Conservation (phyloP, 2,797 vertebrate genomes). For the Antennarius maculatus region DNA sequence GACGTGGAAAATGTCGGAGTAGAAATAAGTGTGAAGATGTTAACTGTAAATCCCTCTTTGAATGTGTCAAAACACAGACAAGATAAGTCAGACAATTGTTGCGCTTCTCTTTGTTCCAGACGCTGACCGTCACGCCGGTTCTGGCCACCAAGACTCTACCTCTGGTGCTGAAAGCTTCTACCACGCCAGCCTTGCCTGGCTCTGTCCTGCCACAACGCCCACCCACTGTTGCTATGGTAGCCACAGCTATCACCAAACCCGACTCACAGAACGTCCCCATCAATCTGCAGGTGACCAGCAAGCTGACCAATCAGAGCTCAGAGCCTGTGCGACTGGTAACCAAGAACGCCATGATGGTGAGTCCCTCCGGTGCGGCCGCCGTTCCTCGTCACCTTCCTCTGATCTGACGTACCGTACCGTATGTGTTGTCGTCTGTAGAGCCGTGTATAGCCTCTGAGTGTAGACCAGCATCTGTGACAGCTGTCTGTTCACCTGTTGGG, state of each 20-base stretch:
- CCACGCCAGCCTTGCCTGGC: slow-evolving; percentile 89
- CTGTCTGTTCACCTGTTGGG: neutral
- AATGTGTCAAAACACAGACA: neutral
- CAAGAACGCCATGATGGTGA: slow-evolving; percentile 83
- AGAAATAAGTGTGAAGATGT: too few relatives aligned
- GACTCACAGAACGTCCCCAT: slow-evolving; percentile 91
- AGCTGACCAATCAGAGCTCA: slow-evolving; percentile 88
- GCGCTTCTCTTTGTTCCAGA: slow-evolving; percentile 71
- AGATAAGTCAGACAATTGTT: too few relatives aligned
- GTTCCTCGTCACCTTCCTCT: neutral
- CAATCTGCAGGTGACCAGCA: slow-evolving; percentile 96
- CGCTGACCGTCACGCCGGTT: slow-evolving; percentile 94
- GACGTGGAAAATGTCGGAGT: too few relatives aligned
- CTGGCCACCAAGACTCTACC: slow-evolving; percentile 98
- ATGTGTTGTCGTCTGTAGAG: slow-evolving; percentile 26
- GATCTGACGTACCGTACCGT: slow-evolving; percentile 10
- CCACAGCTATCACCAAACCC: slow-evolving; percentile 92
- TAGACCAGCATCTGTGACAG: neutral
- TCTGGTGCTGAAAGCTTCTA: slow-evolving; percentile 98
- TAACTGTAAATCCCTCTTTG: neutral
- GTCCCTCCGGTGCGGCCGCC: slow-evolving; percentile 3
- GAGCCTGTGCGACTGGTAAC: slow-evolving; percentile 92
- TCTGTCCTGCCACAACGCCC: slow-evolving; percentile 90
- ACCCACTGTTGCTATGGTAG: slow-evolving; percentile 94
- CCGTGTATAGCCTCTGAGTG: slow-evolving; percentile 13